These are phyloP conservation scores for Penaeus indicus DNA, from an alignment of 1,140 invertebrate genomes.

Conservation along the genomic window DNA sequence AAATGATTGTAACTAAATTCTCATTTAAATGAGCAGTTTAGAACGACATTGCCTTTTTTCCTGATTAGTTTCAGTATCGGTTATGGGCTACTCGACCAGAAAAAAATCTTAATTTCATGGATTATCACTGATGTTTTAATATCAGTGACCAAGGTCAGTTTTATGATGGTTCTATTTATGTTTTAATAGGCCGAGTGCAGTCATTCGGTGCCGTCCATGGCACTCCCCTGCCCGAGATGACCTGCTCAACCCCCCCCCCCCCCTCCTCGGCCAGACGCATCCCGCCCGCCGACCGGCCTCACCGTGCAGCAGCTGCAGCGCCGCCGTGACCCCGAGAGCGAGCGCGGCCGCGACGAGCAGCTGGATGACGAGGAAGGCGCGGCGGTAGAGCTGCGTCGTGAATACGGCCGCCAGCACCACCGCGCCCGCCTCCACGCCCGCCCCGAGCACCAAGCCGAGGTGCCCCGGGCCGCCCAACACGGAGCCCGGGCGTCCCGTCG, in stretches of 20 bases:
- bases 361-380: conserved; percentile 40
- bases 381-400: conserved; percentile 43
- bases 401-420: conserved; percentile 49
- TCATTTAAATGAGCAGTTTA: no score
- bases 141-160: no score
- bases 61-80: no score
- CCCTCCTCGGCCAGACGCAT: background rate
- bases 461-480: conserved; percentile 37
- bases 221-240: no score
- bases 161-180: no score
- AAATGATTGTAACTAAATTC: no score
- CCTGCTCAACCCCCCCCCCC: background rate
- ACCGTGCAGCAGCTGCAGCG: conserved; percentile 49
- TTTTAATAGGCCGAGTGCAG: no score
- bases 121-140: no score
- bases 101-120: no score
- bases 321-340: conserved; percentile 22
- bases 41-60: no score
- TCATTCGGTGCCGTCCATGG: no score
- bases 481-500: background rate
- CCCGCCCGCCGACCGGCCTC: background rate
- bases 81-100: no score
- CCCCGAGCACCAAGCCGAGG: conserved; percentile 39
- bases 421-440: conserved; percentile 48
- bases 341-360: conserved; percentile 40